Percentiles rank a stretch among this genome's conserved stretches.
Evolutionary conservation across 2,888 invertebrate species (phyloP).

Genomic region (Polyommatus icarus): DNA sequence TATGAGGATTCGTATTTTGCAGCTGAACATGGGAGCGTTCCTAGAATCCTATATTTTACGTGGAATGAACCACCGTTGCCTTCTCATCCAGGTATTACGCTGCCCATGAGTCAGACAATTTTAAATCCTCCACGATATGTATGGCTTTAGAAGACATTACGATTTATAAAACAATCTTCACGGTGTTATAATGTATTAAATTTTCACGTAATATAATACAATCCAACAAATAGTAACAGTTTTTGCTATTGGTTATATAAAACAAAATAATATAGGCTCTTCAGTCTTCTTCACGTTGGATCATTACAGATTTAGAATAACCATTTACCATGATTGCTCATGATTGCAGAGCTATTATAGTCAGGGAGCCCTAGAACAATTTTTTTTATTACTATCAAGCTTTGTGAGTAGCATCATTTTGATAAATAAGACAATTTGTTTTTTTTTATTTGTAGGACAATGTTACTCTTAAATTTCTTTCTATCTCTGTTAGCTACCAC

Average conservation of each 20-base stretch:
- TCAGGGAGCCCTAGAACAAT: too few species aligned
- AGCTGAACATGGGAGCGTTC: not conserved
- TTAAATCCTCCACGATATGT: slow-evolving; percentile 8
- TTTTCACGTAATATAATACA: not conserved
- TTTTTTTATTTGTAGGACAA: too few species aligned
- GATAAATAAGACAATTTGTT: too few species aligned
- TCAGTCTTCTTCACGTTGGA: too few species aligned
- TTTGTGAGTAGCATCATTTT: too few species aligned
- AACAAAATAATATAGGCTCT: not conserved
- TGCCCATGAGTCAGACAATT: slow-evolving; percentile 1
- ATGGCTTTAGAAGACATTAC: slow-evolving; percentile 6
- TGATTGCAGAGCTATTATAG: not conserved
- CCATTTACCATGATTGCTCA: too few species aligned
- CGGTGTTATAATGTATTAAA: not conserved
- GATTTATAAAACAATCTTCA: slow-evolving; percentile 1
- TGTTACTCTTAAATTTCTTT: too few species aligned
- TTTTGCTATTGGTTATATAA: not conserved
- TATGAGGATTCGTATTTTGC: slow-evolving; percentile 7
- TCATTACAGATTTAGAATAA: too few species aligned
- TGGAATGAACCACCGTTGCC: slow-evolving; percentile 2
- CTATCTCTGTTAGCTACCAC: too few species aligned
- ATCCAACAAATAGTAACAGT: not conserved
- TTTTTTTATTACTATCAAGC: too few species aligned
- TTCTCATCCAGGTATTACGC: slow-evolving; percentile 18
- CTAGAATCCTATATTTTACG: slow-evolving; percentile 15